Base-by-base conservation (phyloP, 2,113 vertebrate genomes). In the Butastur rufipennis region DNA sequence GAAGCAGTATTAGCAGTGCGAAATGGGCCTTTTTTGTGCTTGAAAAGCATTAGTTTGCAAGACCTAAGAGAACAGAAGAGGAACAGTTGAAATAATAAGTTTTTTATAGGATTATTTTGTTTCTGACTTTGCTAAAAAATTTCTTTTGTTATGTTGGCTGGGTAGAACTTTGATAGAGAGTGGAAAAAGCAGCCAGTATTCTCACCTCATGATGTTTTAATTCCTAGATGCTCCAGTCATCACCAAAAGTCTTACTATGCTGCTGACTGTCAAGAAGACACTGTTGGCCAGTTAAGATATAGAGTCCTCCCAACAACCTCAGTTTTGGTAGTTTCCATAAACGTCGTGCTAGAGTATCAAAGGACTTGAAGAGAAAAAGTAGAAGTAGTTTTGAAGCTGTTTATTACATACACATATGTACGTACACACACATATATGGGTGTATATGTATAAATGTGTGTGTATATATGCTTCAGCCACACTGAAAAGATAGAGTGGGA, bases 401-500 rank as follows among this genome's bases (percentile, higher is more conserved):
- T 81, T 52, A 15, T 59, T 86, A 38, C 26, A 6, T 47, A 23
- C 3, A 4, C 9, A 4, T 32, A 8, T 2, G 3, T 48, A 23
- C 2, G 3, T 43, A 31, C 6, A 32, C 19, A 11, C 14, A 25
- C 10, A 10, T 17, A 5, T 6, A 11, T 7, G 1, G 26, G 4
- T 50, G 20, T 42, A 13, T 26, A 7, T 31, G 10, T 40, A 12
- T 20, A n/a, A 59, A 18, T 6, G 4, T 22, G 16, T 31, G 53
- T 48, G 9, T 52, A 7, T 71, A 1, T 47, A 19, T 65, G 63
- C n/a, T 82, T 88, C 58, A 62, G 56, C 48, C 67, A 42, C 12
- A 6, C 25, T 42, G 80, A 53, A 71, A 67, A 66, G 42, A 19
- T 10, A 5, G 20, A 13, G 32, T 21, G 59, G 27, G 50, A 26